Conservation (phyloP, 2,113 vertebrate genomes). For the Loxodonta africana region DNA sequence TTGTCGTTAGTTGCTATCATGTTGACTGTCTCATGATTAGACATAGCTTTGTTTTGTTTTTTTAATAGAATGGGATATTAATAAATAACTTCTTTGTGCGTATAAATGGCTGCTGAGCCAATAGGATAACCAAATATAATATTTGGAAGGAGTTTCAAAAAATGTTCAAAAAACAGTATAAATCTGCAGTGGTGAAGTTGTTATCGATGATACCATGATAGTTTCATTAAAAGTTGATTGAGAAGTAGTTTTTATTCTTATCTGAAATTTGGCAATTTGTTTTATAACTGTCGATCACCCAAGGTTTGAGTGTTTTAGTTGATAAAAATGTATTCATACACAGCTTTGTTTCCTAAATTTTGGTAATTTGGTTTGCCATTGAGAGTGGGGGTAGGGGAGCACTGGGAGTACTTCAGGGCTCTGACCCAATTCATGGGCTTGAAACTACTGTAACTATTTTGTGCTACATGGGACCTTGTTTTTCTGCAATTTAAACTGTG, state of each 20-base stretch:
- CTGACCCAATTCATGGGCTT: conserved; percentile 25
- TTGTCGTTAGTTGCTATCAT: not conserved
- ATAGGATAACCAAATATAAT: not conserved
- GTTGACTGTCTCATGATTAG: not conserved
- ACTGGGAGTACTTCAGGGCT: not conserved
- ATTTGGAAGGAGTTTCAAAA: conserved; percentile 16
- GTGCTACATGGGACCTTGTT: conserved; percentile 46
- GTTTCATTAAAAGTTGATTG: not conserved
- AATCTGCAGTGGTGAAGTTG: conserved; percentile 29
- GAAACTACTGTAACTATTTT: conserved; percentile 54
- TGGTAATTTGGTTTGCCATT: conserved; percentile 53
- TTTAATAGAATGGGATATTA: not conserved
- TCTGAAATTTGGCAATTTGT: conserved; percentile 41
- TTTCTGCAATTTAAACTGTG: conserved; percentile 66
- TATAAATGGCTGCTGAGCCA: conserved; percentile 18
- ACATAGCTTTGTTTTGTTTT: not conserved
- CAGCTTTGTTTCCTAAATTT: conserved; percentile 47
- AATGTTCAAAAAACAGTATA: not conserved
- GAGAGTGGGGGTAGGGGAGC: not conserved
- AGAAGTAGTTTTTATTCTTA: conserved; percentile 15
- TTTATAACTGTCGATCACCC: conserved; percentile 15
- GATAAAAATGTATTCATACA: conserved; percentile 42
- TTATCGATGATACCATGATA: not conserved
- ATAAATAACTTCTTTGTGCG: conserved; percentile 21
- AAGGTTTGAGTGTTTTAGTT: not conserved